These are phyloP conservation scores for Chrysolina americana DNA, from an alignment of 2,888 invertebrate genomes.

Conservation along the genomic window DNA sequence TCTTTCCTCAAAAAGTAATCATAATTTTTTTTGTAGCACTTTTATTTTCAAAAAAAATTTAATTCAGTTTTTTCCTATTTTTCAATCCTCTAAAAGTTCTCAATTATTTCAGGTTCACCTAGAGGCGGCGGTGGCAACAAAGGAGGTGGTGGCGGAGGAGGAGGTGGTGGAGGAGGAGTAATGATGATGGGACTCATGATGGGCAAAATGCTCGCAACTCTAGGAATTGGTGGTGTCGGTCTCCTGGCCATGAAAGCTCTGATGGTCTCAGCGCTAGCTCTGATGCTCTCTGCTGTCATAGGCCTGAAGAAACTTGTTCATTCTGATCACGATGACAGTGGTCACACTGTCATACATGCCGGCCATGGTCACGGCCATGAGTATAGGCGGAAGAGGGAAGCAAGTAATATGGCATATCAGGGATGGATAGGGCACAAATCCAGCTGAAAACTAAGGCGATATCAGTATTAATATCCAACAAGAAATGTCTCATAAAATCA, in stretches of 20 bases:
- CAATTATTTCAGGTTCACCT: conserved; percentile 71
- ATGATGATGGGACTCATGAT: conserved; percentile 80
- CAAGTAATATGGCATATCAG: conserved; percentile 65
- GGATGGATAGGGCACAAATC: conserved; percentile 69
- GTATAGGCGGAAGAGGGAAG: conserved; percentile 68
- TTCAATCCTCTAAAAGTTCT: too few species aligned
- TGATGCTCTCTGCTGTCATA: conserved; percentile 82
- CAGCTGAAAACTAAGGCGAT: not conserved
- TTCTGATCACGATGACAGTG: conserved; percentile 69
- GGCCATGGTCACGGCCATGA: conserved; percentile 70
- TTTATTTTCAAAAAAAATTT: too few species aligned
- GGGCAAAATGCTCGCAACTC: conserved; percentile 83
- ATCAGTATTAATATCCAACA: not conserved
- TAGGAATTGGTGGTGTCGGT: conserved; percentile 83
- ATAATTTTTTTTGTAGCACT: too few species aligned
- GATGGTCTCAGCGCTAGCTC: conserved; percentile 77
- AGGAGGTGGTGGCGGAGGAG: conserved; percentile 66
- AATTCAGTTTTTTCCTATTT: too few species aligned
- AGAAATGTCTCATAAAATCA: conserved; percentile 5
- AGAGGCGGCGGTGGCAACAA: conserved; percentile 72
- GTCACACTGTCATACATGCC: conserved; percentile 72
- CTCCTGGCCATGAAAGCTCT: conserved; percentile 82
- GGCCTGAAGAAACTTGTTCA: conserved; percentile 81
- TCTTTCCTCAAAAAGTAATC: too few species aligned
- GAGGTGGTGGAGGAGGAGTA: conserved; percentile 73